Evolutionary conservation across 2,797 vertebrate genomes (phyloP), one percentile per base, ranked within the genome.

Genomic region (Bufotes viridis): DNA sequence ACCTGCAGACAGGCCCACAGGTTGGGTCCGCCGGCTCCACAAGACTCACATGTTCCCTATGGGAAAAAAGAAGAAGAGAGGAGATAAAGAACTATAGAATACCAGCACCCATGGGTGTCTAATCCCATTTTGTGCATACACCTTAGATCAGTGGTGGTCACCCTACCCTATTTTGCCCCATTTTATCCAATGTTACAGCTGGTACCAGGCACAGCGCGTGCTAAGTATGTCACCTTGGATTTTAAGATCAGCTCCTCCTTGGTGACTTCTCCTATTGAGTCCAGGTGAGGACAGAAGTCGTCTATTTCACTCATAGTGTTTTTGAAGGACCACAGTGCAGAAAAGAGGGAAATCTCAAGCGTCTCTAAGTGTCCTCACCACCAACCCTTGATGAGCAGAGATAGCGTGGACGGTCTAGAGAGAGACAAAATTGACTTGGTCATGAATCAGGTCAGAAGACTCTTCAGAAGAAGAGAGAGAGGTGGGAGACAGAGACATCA

Each of bases 1-100:
- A 99, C 98, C 97, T 99, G 98, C 85, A 99, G 95, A 95, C 98
- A 99, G 87, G 98, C 98, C 98, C 98, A 99, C 61, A 99, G 95
- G 93, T 99, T 99, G 75, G 98, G 98, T 87, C 98, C 98, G 55
- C 95, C 95, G 2, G 96, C 97, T 75, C 97, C 97, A 87, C 98
- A 99, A 0, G 98, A 98, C 92, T 99, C 98, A 91, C 98, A 99
- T 57, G 97, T 96, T 76, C 98, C 98, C 98, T 99, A 92, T 0
- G 80, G 13, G 5, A 7, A 42, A 86, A 69, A 76, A n/a, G n/a
- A 70, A 13, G 8, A 67, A 29, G 11, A 2, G 18, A 20, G 15
- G 11, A 15, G 22, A 7, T 78, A 51, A 78, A 78, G 15, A 22
- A 4, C 13, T 55, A 24, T 13, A 75, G 11, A 2, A 51, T 49